Conservation (phyloP, 1,140 invertebrate species). For the Ips typographus region DNA sequence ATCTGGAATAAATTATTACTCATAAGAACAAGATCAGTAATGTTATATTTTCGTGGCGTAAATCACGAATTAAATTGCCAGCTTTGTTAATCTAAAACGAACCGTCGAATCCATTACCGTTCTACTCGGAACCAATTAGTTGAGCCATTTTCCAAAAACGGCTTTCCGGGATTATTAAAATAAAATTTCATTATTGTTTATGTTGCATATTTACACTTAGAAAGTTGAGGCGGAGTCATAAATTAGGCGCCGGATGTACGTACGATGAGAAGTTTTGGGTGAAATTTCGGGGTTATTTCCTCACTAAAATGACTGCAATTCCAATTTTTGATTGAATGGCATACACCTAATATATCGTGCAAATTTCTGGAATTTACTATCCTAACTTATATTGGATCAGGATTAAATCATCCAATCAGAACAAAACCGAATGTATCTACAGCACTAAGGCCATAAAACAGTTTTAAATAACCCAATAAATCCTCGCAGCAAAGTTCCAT, state of each 20-base stretch:
- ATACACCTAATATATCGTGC: no score
- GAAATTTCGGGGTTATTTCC: no score
- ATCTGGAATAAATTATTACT: no score
- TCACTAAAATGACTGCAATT: no score
- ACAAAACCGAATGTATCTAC: constrained; percentile 2
- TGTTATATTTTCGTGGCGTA: no score
- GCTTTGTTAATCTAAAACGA: not conserved
- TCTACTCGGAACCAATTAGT: constrained; percentile 1
- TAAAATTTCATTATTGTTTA: constrained; percentile 6
- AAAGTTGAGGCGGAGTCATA: constrained; percentile 1
- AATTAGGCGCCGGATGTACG: not conserved
- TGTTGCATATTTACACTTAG: not conserved
- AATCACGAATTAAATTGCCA: no score
- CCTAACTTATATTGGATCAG: no score
- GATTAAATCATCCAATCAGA: constrained; percentile 1
- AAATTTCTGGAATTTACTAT: no score
- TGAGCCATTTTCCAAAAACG: not conserved
- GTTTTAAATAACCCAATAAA: constrained; percentile 12
- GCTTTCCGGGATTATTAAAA: constrained; percentile 3
- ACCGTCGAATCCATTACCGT: not conserved
- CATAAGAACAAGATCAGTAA: no score
- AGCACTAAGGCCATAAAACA: not conserved
- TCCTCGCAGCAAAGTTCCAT: not conserved
- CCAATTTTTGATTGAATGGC: no score
- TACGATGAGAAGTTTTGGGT: no score